These are phyloP conservation scores for Rhinogobio ventralis DNA, from an alignment of 2,797 vertebrate species.

Conservation along the genomic window DNA sequence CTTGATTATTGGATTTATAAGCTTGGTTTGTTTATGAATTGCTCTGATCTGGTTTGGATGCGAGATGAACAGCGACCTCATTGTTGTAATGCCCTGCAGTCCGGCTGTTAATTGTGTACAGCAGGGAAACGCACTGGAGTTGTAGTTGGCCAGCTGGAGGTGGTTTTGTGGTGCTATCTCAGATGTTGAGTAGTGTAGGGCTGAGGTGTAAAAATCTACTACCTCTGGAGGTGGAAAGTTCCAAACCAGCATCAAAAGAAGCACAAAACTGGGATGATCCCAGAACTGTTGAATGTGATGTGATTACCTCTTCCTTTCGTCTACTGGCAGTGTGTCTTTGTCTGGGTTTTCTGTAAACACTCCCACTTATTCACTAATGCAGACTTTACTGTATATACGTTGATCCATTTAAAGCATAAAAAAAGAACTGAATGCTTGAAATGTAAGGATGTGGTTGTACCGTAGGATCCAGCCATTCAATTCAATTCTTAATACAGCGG, in stretches of 20 bases:
- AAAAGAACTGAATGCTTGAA: background rate
- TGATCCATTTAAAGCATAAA: background rate
- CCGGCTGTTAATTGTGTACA: background rate
- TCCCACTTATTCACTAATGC: background rate
- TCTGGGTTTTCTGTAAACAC: background rate
- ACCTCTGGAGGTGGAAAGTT: background rate
- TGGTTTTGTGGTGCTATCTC: slow-evolving; percentile 3
- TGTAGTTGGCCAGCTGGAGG: slow-evolving; percentile 9
- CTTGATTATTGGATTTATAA: slow-evolving; percentile 2
- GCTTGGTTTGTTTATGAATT: slow-evolving; percentile 11
- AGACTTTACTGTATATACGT: background rate
- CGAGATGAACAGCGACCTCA: background rate
- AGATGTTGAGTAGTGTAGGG: background rate
- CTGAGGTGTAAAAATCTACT: background rate
- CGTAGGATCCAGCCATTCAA: background rate
- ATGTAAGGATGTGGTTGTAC: background rate
- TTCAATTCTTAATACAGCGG: too few relatives aligned
- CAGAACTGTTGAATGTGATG: too few relatives aligned
- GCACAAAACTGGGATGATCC: background rate
- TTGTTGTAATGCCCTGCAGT: slow-evolving; percentile 13
- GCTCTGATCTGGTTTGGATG: slow-evolving; percentile 8
- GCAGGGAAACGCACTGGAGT: background rate
- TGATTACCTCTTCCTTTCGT: background rate
- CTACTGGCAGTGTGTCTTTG: too few relatives aligned
- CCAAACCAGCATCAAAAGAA: background rate